Conservation (phyloP, 1,140 invertebrate genomes). For the roundworm (Caenorhabditis elegans) region DNA sequence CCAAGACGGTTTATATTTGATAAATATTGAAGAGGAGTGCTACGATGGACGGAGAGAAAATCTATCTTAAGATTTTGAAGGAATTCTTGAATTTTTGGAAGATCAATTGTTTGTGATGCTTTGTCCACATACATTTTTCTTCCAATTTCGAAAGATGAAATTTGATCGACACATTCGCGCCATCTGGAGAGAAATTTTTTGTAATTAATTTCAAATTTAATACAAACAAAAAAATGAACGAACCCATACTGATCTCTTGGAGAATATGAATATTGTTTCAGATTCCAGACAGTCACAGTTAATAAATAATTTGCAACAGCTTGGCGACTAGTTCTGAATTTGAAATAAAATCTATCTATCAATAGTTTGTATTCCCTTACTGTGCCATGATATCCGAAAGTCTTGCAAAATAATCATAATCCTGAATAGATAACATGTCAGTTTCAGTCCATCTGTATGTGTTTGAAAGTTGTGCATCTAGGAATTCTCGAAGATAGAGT, state of each 20-base stretch:
- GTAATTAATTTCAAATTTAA: no score
- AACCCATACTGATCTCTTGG: conserved; percentile 21
- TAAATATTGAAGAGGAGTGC: not conserved
- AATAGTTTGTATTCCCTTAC: not conserved
- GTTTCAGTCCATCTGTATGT: conserved; percentile 36
- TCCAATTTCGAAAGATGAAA: conserved; percentile 12
- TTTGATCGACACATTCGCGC: conserved; percentile 41
- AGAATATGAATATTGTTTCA: conserved; percentile 28
- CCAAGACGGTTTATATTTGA: conserved; percentile 9
- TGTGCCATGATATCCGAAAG: conserved; percentile 12
- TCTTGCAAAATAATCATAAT: conserved; percentile 41
- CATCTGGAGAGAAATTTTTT: conserved; percentile 39
- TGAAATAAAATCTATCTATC: not conserved
- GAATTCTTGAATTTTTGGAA: conserved; percentile 5
- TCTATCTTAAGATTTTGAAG: conserved; percentile 36
- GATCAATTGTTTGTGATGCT: conserved; percentile 1
- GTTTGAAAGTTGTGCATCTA: conserved; percentile 37
- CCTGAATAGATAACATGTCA: conserved; percentile 37
- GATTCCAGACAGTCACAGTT: conserved; percentile 36
- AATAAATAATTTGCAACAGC: conserved; percentile 44
- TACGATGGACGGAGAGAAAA: conserved; percentile 19
- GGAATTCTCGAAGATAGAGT: conserved; percentile 31
- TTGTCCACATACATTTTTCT: conserved; percentile 40
- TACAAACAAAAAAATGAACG: not conserved
- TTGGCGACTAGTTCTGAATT: not conserved